These are phyloP conservation scores for Hippocampus kuda DNA, from an alignment of 2,797 vertebrate species.

Conservation along the genomic window DNA sequence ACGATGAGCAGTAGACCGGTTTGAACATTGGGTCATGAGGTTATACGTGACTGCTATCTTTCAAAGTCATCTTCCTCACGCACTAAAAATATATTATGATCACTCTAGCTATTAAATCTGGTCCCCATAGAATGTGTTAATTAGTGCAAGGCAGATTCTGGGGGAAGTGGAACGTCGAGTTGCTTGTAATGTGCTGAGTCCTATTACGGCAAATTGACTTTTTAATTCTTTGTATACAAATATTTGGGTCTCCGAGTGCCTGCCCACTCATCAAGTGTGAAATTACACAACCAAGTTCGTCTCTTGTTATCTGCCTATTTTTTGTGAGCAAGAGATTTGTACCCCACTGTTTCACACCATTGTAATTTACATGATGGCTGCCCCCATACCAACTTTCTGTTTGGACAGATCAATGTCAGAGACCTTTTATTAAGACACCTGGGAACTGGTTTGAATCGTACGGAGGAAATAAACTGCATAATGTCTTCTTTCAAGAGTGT, in stretches of 20 bases:
- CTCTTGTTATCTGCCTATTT: neutral
- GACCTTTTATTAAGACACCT: neutral
- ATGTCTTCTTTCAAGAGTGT: neutral
- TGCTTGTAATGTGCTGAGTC: neutral
- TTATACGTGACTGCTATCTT: neutral
- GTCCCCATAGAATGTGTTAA: neutral
- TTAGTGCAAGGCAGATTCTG: neutral
- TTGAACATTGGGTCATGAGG: neutral
- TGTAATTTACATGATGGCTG: neutral
- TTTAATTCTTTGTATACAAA: neutral
- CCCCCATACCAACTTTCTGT: neutral
- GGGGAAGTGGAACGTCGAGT: neutral
- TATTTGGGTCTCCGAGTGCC: neutral
- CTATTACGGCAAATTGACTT: neutral
- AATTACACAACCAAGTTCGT: neutral
- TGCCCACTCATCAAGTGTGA: neutral
- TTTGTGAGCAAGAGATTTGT: neutral
- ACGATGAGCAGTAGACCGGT: neutral
- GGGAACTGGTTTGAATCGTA: neutral
- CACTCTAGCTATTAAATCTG: neutral
- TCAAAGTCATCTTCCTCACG: neutral
- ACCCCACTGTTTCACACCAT: neutral
- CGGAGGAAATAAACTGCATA: neutral
- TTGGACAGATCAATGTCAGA: neutral
- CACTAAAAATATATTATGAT: neutral